A percentile compares a stretch with the other conserved stretches of the same genome.
Conservation (phyloP, 2,113 vertebrate genomes). For the Hippocampus mohnikei region DNA sequence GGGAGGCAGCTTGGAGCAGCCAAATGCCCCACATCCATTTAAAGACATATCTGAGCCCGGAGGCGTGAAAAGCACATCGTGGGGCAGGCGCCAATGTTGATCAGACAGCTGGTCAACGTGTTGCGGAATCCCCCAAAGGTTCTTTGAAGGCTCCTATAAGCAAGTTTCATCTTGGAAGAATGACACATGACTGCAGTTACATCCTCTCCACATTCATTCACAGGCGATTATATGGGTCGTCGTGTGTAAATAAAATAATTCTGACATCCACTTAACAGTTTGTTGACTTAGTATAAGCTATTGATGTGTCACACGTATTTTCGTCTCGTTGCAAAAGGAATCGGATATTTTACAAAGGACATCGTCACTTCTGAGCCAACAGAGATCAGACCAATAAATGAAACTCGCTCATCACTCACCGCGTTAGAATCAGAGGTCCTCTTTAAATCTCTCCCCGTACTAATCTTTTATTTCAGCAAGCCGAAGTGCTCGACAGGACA, state of each 20-base stretch:
- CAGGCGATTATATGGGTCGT: background rate
- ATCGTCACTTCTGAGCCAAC: background rate
- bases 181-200: conserved; percentile 41
- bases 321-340: background rate
- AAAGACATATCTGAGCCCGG: conserved; percentile 21
- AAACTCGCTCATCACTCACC: conserved; percentile 63
- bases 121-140: conserved; percentile 22
- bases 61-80: conserved; percentile 12
- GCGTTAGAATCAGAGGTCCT: conserved; percentile 30
- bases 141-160: conserved; percentile 17
- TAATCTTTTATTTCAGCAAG: conserved; percentile 11
- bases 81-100: conserved; percentile 13
- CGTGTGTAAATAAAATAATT: background rate
- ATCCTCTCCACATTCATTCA: conserved; percentile 20
- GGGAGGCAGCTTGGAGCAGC: background rate
- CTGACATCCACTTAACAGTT: background rate
- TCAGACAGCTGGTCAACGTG: conserved; percentile 40
- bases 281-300: background rate
- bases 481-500: conserved; percentile 9
- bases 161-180: conserved; percentile 48
- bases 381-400: background rate
- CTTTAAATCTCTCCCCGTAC: conserved; percentile 10
- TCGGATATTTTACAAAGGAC: background rate
- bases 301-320: background rate
- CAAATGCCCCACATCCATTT: conserved; percentile 13